Percentiles rank a stretch among this genome's conserved stretches.
These are phyloP conservation scores for Mus pahari DNA, from an alignment of 2,113 vertebrate genomes.

Conservation along the genomic window DNA sequence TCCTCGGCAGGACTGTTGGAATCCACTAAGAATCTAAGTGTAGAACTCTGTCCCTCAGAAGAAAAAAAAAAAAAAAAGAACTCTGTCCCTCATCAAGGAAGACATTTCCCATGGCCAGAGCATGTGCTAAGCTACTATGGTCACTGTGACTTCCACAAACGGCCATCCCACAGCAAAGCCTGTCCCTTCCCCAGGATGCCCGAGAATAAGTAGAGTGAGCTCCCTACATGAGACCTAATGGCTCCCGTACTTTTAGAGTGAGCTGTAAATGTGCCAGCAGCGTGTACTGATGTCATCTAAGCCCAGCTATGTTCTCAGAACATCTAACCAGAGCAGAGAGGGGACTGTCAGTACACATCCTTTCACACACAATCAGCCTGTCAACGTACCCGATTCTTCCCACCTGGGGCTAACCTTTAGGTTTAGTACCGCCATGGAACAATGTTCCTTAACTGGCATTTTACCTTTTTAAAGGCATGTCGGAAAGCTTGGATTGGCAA, in stretches of 20 bases:
- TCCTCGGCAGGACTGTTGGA: background rate
- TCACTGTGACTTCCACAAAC: background rate
- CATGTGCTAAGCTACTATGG: background rate
- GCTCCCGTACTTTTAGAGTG: background rate
- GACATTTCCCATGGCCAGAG: background rate
- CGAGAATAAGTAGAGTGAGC: background rate
- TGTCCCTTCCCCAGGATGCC: background rate
- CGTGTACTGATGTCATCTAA: background rate
- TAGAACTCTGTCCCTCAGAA: no score
- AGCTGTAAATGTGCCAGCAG: background rate
- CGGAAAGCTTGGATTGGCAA: conserved; percentile 98
- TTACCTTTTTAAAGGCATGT: conserved; percentile 99
- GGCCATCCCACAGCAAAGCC: background rate
- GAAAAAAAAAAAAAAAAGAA: no score
- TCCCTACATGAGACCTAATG: background rate
- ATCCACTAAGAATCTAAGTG: conserved; percentile 22
- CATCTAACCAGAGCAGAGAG: background rate
- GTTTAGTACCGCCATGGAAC: background rate
- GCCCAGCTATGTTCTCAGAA: background rate
- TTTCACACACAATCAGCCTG: background rate
- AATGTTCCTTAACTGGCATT: background rate
- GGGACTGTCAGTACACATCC: background rate
- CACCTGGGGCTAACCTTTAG: background rate
- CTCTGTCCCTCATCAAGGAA: background rate
- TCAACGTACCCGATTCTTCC: background rate